Evolutionary conservation across 2,797 vertebrate genomes (phyloP).

Genomic region (Paramormyrops hopkinsi): DNA sequence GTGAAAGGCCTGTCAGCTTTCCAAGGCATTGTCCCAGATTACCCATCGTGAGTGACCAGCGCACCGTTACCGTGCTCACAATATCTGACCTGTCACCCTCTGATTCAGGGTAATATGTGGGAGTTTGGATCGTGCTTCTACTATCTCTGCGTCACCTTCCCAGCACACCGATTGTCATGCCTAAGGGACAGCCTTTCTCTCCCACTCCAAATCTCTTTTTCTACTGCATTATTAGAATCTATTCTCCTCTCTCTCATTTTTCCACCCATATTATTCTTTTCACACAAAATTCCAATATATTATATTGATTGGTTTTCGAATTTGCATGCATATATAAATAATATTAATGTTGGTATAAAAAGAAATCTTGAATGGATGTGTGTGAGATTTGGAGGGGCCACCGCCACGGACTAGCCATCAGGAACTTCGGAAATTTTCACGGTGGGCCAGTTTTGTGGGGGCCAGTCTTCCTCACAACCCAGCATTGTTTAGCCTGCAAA

Average conservation of each 20-base stretch:
- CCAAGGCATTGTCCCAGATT: slow-evolving; percentile 76
- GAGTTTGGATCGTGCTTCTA: neutral
- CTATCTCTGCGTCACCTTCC: neutral
- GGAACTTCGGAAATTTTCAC: neutral
- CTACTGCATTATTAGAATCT: neutral
- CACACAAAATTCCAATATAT: neutral
- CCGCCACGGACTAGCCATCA: neutral
- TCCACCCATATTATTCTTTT: neutral
- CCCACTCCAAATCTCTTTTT: neutral
- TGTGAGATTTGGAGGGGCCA: neutral
- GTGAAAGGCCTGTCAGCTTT: slow-evolving; percentile 74
- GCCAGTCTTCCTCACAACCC: neutral
- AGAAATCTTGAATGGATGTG: neutral
- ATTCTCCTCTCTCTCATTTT: neutral
- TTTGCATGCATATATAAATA: neutral
- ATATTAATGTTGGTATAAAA: neutral
- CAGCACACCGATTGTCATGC: neutral
- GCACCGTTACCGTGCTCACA: neutral
- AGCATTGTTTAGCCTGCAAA: neutral
- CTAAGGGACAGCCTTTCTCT: neutral
- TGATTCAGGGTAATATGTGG: slow-evolving; percentile 3
- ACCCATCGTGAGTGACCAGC: slow-evolving; percentile 75
- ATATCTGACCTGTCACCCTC: neutral
- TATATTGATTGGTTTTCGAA: neutral
- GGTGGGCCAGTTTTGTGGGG: neutral